Conservation (phyloP, 37 sponge, comb jelly and placozoan genomes). For the Chondrilla cf. caribensis region DNA sequence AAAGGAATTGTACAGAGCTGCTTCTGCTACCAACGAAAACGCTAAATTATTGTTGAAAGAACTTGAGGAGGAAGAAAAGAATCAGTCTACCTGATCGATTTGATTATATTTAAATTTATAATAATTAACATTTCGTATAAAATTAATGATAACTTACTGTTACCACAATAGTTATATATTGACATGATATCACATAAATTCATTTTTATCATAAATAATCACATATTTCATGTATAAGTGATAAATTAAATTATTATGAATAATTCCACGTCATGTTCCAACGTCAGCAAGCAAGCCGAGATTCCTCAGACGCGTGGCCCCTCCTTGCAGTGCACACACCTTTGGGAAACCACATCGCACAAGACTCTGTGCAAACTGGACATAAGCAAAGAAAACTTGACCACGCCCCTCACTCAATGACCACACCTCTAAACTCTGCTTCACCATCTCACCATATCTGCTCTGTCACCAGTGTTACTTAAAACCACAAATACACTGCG, state of each 20-base stretch:
- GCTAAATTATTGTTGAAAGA: slow-evolving; percentile 65
- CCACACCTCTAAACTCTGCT: no score
- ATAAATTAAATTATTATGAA: no score
- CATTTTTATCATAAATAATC: no score
- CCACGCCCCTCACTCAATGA: no score
- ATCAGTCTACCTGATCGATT: no score
- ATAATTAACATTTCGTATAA: no score
- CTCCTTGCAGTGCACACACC: slow-evolving; percentile 76
- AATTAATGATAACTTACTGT: no score
- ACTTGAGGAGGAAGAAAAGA: slow-evolving; percentile 55
- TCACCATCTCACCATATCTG: slow-evolving; percentile 41
- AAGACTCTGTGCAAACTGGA: slow-evolving; percentile 84
- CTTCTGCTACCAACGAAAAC: slow-evolving; percentile 67
- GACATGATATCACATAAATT: no score
- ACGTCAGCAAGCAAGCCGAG: slow-evolving; percentile 63
- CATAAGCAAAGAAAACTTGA: neutral
- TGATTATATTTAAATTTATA: no score
- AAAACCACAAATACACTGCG: slow-evolving; percentile 57
- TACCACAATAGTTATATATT: no score
- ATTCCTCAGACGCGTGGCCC: slow-evolving; percentile 53
- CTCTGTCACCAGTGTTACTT: slow-evolving; percentile 47
- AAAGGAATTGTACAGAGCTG: slow-evolving; percentile 72
- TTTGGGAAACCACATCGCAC: slow-evolving; percentile 58
- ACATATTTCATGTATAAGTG: no score
- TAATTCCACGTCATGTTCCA: slow-evolving; percentile 47